These are phyloP conservation scores for Zhuqinia jingwanae DNA, from an alignment of 2,888 invertebrate species.

Conservation along the genomic window DNA sequence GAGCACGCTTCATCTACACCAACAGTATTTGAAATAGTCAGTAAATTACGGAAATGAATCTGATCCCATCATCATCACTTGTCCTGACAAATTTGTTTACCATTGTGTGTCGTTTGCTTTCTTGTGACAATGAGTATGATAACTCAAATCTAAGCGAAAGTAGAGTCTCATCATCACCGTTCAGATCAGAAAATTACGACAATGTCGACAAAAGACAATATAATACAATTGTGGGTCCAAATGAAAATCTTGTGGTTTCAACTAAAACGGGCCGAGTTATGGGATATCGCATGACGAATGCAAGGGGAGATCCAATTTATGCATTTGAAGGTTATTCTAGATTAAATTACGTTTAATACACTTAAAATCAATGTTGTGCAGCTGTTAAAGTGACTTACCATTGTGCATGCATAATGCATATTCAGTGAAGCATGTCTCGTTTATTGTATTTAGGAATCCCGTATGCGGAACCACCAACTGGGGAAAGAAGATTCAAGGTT, in stretches of 20 bases:
- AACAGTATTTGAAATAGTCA: neutral
- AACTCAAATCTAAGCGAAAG: neutral
- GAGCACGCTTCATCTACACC: too few relatives aligned
- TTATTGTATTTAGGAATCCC: conserved; percentile 54
- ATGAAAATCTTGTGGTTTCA: neutral
- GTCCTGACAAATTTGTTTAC: conserved; percentile 26
- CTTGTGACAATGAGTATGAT: conserved; percentile 15
- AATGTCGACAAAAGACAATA: neutral
- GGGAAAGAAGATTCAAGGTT: conserved; percentile 71
- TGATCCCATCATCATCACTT: conserved; percentile 12
- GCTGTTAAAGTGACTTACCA: neutral
- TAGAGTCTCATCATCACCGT: neutral
- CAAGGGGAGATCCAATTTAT: conserved; percentile 55
- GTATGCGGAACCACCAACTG: conserved; percentile 70
- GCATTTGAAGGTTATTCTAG: conserved; percentile 64
- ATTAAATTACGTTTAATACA: too few relatives aligned
- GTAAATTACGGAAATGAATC: conserved; percentile 3
- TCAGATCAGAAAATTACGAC: too few relatives aligned
- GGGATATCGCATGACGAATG: conserved; percentile 56
- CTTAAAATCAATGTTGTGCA: too few relatives aligned
- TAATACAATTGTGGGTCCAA: neutral
- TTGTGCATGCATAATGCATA: neutral
- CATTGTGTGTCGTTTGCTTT: conserved; percentile 22
- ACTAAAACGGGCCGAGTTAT: conserved; percentile 19
- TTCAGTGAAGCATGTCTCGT: too few relatives aligned